Base-by-base conservation (phyloP, 2,797 vertebrate species). In the Argyrosomus regius region DNA sequence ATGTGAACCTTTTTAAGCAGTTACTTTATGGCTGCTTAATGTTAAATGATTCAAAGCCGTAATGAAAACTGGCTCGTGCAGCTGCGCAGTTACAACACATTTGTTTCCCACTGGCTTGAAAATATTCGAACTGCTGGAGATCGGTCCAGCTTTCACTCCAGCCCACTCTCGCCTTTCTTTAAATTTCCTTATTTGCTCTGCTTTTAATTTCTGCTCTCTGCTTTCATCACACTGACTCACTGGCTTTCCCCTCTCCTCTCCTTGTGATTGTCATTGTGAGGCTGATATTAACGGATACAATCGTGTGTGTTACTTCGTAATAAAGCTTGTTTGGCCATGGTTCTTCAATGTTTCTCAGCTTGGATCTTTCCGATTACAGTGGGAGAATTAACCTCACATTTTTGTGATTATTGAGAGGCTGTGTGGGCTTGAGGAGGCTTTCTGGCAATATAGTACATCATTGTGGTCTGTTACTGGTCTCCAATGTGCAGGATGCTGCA, bases 1-100 rank as follows among this genome's bases (percentile, higher is more conserved):
- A 61, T 28, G 59, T 46, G 58, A 83, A 66, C 22, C 26, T 41
- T 76, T 77, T 60, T 16, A 54, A 39, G 31, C 39, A 52, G 20
- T 20, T 52, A 46, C 62, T 85, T 80, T n/a, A 80, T 1, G 52
- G 58, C 41, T 64, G 53, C 72, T 66, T 82, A 28, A 79, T 76
- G 73, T 78, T 22, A 77, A 78, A 58, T 64, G 71, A 86, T 65
- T 82, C 78, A 72, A 61, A 72, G 28, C 56, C 31, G 1, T 52
- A 48, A 76, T 52, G 57, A 73, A 28, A 74, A 48, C 26, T 31
- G 50, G 59, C 53, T 53, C 1, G 9, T 76, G 71, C 20, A 68
- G 53, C 48, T 28, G 45, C 64, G 57, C 59, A 7, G n/a, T 72
- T 83, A 52, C 53, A n/a, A 63, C 71, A 72, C 45, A 12, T 67